Evolutionary conservation across 2,888 invertebrate genomes (phyloP), one percentile per base, ranked within the genome.

Genomic region (Cheilosia grossa): DNA sequence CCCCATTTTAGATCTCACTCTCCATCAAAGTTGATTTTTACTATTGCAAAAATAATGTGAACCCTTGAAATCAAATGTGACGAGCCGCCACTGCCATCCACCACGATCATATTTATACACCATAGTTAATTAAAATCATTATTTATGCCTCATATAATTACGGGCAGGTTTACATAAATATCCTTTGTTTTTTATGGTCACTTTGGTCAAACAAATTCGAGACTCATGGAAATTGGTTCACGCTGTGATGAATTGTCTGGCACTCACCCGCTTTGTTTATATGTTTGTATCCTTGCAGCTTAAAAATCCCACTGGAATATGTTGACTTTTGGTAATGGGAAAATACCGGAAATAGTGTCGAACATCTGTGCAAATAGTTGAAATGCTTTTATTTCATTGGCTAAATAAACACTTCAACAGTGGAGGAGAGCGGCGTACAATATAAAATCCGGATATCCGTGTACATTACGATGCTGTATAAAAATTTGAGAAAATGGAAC

Each of bases 401-500:
- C 53, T 54, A 10, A 42, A 59, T 69, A 70, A 79, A 69, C 40
- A 79, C 40, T 74, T 74, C 24, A 74, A 47, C n/a, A 44, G 74
- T 66, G 59, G 6, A n/a, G 54, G 42, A n/a, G 70, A 59, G 27
- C 33, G 77, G 72, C 63, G 69, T 80, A 59, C 56, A 47, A 74
- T 59, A 69, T 59, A 80, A 69, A 74, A 80, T 83, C 83, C 58
- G 74, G 80, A 80, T 53, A 27, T 72, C 66, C 61, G 56, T 67
- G 61, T 67, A 64, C 54, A 72, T 72, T 80, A 80, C 75, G 69
- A 85, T 85, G 80, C 75, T 80, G 80, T 58, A 77, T 72, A 72
- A 67, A 72, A 80, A 56, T 67, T 85, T 85, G 67, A 58, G 56
- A 85, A 85, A 80, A 85, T 85, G 85, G 85, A 85, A 85, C 85